phyloP scores from a whole-genome alignment of 2,888 invertebrate genomes.

The Temnothorax ravouxi region DNA sequence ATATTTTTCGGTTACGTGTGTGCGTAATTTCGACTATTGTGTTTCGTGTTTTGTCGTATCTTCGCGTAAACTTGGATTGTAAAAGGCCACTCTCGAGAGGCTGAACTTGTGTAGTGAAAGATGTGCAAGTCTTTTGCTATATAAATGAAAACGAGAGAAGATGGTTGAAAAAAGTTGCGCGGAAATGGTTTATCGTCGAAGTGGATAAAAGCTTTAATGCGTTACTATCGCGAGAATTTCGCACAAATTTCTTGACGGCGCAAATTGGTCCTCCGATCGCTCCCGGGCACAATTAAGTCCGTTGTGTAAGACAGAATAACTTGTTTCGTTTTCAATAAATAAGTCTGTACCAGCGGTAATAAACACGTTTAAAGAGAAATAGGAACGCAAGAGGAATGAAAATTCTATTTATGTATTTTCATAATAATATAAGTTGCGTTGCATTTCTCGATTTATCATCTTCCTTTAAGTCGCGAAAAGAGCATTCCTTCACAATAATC shows the following conservation, averaged over 20 bases:
- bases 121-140: slow-evolving; percentile 12
- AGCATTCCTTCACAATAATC: slow-evolving; percentile 12
- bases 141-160: slow-evolving; percentile 35
- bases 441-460: slow-evolving; percentile 27
- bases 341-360: slow-evolving; percentile 40
- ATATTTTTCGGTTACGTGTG: background rate
- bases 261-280: slow-evolving; percentile 56
- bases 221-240: slow-evolving; percentile 37
- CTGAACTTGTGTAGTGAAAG: background rate
- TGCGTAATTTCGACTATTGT: background rate
- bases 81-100: background rate
- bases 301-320: slow-evolving; percentile 44
- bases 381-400: slow-evolving; percentile 27
- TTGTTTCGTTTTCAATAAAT: slow-evolving; percentile 45
- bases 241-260: slow-evolving; percentile 53
- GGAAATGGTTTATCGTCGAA: slow-evolving; percentile 48
- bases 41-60: background rate
- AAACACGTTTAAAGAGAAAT: slow-evolving; percentile 34
- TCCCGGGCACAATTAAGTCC: slow-evolving; percentile 38
- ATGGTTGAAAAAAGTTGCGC: slow-evolving; percentile 40
- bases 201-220: slow-evolving; percentile 57
- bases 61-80: background rate
- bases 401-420: slow-evolving; percentile 43
- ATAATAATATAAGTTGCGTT: slow-evolving; percentile 9
- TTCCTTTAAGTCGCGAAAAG: background rate